These are phyloP conservation scores for Carassius gibelio DNA, from an alignment of 2,113 vertebrate species.

Conservation along the genomic window DNA sequence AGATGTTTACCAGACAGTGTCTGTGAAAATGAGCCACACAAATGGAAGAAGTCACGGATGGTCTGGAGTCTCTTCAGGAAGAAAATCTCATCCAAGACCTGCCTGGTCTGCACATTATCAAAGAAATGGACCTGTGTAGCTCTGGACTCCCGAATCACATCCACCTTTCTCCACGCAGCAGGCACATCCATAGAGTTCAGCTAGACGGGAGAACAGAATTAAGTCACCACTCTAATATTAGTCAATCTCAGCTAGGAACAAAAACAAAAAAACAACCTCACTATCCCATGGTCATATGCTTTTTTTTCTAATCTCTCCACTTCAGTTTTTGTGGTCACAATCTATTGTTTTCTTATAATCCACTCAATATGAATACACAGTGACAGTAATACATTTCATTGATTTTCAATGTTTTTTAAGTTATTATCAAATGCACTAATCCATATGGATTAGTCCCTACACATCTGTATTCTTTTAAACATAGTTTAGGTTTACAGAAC, in stretches of 20 bases:
- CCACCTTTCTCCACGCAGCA: slow-evolving; percentile 90
- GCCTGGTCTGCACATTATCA: slow-evolving; percentile 83
- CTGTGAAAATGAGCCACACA: slow-evolving; percentile 92
- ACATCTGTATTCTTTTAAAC: neutral
- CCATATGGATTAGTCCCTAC: no score
- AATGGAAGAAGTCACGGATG: slow-evolving; percentile 93
- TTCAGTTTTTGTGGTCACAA: neutral
- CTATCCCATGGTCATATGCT: neutral
- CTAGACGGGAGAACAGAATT: slow-evolving; percentile 63
- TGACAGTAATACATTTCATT: neutral
- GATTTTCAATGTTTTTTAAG: no score
- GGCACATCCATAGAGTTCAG: slow-evolving; percentile 94
- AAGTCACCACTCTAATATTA: neutral
- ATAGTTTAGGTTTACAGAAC: neutral
- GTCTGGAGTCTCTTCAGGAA: slow-evolving; percentile 96
- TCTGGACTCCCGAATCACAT: slow-evolving; percentile 90
- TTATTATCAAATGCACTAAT: no score
- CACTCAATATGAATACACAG: neutral
- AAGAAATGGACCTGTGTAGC: slow-evolving; percentile 90
- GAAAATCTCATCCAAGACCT: slow-evolving; percentile 93
- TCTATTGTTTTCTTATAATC: neutral
- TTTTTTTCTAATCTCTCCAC: neutral
- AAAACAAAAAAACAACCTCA: neutral
- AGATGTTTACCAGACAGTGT: slow-evolving; percentile 85
- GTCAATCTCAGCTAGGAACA: neutral